phyloP scores from a whole-genome alignment of 2,888 invertebrate species.

The Xestia xanthographa region DNA sequence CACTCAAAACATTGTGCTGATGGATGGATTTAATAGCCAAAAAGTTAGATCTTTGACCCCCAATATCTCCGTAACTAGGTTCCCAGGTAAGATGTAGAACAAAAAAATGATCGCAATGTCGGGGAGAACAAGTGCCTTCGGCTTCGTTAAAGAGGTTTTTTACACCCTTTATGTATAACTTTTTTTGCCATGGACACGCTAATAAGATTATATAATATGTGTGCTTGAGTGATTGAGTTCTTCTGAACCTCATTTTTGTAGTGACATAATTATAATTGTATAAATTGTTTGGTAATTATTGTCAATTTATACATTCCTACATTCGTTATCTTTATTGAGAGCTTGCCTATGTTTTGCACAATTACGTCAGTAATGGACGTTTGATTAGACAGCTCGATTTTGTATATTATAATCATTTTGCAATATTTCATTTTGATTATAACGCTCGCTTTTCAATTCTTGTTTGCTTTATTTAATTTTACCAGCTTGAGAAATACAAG shows the following conservation, averaged over 20 bases:
- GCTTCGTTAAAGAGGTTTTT: too few species aligned
- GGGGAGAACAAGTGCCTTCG: too few species aligned
- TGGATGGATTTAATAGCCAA: too few species aligned
- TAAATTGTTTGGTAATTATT: conserved; percentile 57
- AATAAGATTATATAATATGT: not conserved
- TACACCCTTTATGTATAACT: too few species aligned
- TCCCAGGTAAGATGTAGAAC: too few species aligned
- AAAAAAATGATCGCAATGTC: too few species aligned
- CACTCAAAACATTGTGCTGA: too few species aligned
- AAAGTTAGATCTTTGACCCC: too few species aligned
- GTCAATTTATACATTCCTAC: conserved; percentile 53
- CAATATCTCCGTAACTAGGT: too few species aligned
- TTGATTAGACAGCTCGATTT: conserved; percentile 44
- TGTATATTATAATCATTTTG: conserved; percentile 24
- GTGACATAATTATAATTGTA: conserved; percentile 61
- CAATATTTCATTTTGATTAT: not conserved
- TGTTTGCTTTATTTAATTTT: not conserved
- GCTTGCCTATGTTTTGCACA: conserved; percentile 49
- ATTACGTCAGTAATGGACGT: conserved; percentile 41
- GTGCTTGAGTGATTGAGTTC: not conserved
- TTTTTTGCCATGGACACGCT: too few species aligned
- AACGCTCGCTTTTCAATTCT: not conserved
- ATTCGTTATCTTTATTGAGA: conserved; percentile 50
- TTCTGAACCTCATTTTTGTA: conserved; percentile 4
- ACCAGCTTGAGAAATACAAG: too few species aligned